Evolutionary conservation across 2,113 vertebrate species (phyloP).

Genomic region (Cyphomyrus discorhynchus): DNA sequence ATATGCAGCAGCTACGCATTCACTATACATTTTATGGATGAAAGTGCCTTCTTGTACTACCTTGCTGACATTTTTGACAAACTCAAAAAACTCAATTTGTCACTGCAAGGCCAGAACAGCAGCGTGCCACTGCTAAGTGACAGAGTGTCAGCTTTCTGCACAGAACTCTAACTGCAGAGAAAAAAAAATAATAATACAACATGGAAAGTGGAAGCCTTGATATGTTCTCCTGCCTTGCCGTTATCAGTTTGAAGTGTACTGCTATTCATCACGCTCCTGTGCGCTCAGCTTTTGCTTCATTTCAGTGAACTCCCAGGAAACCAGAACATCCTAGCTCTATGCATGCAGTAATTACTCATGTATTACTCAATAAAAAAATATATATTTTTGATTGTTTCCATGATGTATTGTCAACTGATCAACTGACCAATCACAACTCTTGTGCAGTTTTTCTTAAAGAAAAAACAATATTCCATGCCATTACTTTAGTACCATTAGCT

Average conservation of each 20-base stretch:
- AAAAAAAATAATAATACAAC: neutral
- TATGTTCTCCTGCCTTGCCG: neutral
- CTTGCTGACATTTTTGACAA: constrained; percentile 18
- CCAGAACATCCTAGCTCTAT: neutral
- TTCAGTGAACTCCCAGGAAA: neutral
- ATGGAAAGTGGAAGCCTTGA: neutral
- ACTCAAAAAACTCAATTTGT: constrained; percentile 14
- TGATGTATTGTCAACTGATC: neutral
- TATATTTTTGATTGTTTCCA: neutral
- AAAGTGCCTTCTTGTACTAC: neutral
- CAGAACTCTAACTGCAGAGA: neutral
- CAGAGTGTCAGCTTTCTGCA: constrained; percentile 7
- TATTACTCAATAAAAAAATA: neutral
- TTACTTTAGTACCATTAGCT: neutral
- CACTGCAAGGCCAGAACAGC: neutral
- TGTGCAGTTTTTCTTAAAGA: neutral
- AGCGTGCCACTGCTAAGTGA: neutral
- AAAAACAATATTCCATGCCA: neutral
- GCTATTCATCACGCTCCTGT: neutral
- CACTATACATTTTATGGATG: neutral
- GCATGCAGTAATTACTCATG: neutral
- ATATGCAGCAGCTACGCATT: neutral
- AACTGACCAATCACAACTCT: neutral
- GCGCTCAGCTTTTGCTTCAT: neutral
- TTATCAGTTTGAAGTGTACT: neutral